Percentiles rank a stretch among this genome's conserved stretches.
Evolutionary conservation across 2,888 invertebrate species (phyloP).

Genomic region (Hypomecis atomaria): DNA sequence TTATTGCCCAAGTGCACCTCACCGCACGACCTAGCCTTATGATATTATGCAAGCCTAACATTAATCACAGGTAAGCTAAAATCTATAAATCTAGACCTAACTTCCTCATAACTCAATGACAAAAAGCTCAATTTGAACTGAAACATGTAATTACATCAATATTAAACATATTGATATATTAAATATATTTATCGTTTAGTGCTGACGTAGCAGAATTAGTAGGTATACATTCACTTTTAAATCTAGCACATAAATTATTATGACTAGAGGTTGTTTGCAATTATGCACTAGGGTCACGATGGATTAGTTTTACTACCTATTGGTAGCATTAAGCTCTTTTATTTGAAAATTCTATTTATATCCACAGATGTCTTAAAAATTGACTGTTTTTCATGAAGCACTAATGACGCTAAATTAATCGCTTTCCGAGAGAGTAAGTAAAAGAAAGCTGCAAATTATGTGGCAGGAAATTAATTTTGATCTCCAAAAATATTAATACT

Average conservation of each 20-base stretch:
- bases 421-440: too few relatives aligned
- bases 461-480: too few relatives aligned
- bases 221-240: constrained; percentile 38
- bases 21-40: constrained; percentile 20
- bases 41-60: constrained; percentile 24
- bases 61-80: constrained; percentile 16
- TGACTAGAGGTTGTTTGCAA: constrained; percentile 25
- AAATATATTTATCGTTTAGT: constrained; percentile 28
- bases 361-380: too few relatives aligned
- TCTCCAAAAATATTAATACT: too few relatives aligned
- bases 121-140: constrained; percentile 11
- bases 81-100: constrained; percentile 19
- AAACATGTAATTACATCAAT: constrained; percentile 22
- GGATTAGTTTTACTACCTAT: background rate
- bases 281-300: constrained; percentile 5
- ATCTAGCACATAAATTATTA: constrained; percentile 28
- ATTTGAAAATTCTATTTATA: too few relatives aligned
- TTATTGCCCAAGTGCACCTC: constrained; percentile 10
- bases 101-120: constrained; percentile 30
- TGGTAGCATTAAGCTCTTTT: too few relatives aligned
- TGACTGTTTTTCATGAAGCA: too few relatives aligned
- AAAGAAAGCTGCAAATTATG: too few relatives aligned
- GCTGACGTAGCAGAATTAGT: constrained; percentile 11
- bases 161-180: too few relatives aligned
- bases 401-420: too few relatives aligned